These are phyloP conservation scores for Tachina lurida DNA, from an alignment of 2,888 invertebrate genomes.

Conservation along the genomic window DNA sequence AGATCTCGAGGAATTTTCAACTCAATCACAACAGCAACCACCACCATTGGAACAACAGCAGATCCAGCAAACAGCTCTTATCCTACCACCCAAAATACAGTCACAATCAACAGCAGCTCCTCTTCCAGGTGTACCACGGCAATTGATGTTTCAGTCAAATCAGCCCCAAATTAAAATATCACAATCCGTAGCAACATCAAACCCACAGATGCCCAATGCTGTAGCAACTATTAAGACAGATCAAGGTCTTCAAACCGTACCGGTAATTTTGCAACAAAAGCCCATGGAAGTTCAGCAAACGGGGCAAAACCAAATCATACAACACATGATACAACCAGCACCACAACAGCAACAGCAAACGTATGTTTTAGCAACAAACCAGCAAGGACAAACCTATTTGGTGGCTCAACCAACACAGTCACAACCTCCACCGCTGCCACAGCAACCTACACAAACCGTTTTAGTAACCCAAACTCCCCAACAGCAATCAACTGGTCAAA, in stretches of 20 bases:
- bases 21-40: slow-evolving; percentile 68
- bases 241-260: slow-evolving; percentile 82
- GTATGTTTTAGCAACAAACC: slow-evolving; percentile 82
- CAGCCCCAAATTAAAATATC: slow-evolving; percentile 76
- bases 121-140: slow-evolving; percentile 78
- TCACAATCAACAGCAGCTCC: slow-evolving; percentile 73
- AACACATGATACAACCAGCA: slow-evolving; percentile 74
- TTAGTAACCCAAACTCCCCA: slow-evolving; percentile 87
- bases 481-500: slow-evolving; percentile 87
- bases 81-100: slow-evolving; percentile 54
- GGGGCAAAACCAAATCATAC: slow-evolving; percentile 80
- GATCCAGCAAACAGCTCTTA: slow-evolving; percentile 70
- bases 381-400: slow-evolving; percentile 86
- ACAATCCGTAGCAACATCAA: slow-evolving; percentile 45
- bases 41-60: slow-evolving; percentile 66
- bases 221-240: slow-evolving; percentile 83
- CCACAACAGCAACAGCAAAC: slow-evolving; percentile 73
- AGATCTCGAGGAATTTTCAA: slow-evolving; percentile 83
- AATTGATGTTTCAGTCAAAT: slow-evolving; percentile 79
- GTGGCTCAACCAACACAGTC: slow-evolving; percentile 85
- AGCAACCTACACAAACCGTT: slow-evolving; percentile 84
- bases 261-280: slow-evolving; percentile 81
- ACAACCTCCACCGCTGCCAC: slow-evolving; percentile 83
- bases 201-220: slow-evolving; percentile 76
- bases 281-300: slow-evolving; percentile 74